Percentiles rank a stretch among this genome's conserved stretches.
Evolutionary conservation across 37 sponge, comb jelly and placozoan species (phyloP).

Genomic region (Halisarca cf. caerulea): DNA sequence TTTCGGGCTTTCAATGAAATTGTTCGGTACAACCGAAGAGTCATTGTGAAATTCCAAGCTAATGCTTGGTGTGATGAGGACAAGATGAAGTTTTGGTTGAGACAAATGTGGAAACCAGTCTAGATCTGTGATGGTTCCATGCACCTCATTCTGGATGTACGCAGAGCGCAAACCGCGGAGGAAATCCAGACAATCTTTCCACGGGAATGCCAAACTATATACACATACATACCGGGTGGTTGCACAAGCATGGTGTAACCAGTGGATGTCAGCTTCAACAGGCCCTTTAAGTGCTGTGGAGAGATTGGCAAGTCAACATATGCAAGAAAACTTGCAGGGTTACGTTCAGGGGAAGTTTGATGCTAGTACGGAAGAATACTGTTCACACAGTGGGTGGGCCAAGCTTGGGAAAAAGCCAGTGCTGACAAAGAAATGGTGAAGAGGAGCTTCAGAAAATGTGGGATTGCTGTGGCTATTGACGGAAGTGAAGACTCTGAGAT

Average conservation of each 20-base stretch:
- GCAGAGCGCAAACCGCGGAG: conserved; percentile 33
- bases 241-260: conserved; percentile 59
- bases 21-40: conserved; percentile 33
- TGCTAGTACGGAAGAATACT: conserved; percentile 41
- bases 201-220: conserved; percentile 12
- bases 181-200: conserved; percentile 4
- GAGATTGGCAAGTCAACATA: conserved; percentile 31
- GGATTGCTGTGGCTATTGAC: conserved; percentile 46
- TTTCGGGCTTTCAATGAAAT: conserved; percentile 22
- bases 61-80: conserved; percentile 57
- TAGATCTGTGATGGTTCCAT: not conserved
- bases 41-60: conserved; percentile 34
- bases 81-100: conserved; percentile 27
- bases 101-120: conserved; percentile 8
- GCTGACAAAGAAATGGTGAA: conserved; percentile 40
- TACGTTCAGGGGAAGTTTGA: conserved; percentile 41
- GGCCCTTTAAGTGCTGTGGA: conserved; percentile 43
- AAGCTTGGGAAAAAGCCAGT: conserved; percentile 56
- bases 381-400: conserved; percentile 58
- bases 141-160: conserved; percentile 44
- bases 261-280: conserved; percentile 51
- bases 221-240: conserved; percentile 43
- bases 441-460: conserved; percentile 48
- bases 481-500: conserved; percentile 48
- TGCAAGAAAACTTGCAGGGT: conserved; percentile 38